These are phyloP conservation scores for Gracilinanus agilis DNA, from an alignment of 2,113 vertebrate species.

Conservation along the genomic window DNA sequence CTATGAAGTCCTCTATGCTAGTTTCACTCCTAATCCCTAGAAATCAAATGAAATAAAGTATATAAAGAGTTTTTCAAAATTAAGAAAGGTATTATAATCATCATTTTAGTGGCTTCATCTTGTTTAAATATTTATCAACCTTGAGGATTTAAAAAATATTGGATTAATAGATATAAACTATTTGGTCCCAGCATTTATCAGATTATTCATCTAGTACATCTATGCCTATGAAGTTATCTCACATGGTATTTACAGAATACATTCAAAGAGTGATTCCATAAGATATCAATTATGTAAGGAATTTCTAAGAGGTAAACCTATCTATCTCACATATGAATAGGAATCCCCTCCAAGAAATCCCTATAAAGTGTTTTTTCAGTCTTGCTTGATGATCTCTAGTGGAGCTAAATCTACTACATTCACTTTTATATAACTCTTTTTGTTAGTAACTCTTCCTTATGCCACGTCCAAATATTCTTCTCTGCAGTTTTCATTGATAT, in stretches of 20 bases:
- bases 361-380: neutral
- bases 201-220: neutral
- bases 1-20: no score
- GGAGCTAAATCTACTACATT: neutral
- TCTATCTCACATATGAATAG: neutral
- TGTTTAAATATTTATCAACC: neutral
- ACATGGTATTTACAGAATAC: neutral
- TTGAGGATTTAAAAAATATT: neutral
- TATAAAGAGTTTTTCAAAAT: neutral
- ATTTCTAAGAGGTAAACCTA: neutral
- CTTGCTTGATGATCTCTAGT: neutral
- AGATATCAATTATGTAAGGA: neutral
- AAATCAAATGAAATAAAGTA: neutral
- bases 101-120: neutral
- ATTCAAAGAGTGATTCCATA: no score
- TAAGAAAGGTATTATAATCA: neutral
- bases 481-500: neutral
- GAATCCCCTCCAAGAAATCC: neutral
- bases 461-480: no score
- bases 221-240: neutral
- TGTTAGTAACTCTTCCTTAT: neutral
- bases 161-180: neutral
- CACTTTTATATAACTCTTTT: neutral
- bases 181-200: neutral
- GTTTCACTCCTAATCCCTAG: neutral